Percentiles rank a stretch among this genome's conserved stretches.
Conservation (phyloP, 2,797 vertebrate species). For the Halcyon chelicuti region DNA sequence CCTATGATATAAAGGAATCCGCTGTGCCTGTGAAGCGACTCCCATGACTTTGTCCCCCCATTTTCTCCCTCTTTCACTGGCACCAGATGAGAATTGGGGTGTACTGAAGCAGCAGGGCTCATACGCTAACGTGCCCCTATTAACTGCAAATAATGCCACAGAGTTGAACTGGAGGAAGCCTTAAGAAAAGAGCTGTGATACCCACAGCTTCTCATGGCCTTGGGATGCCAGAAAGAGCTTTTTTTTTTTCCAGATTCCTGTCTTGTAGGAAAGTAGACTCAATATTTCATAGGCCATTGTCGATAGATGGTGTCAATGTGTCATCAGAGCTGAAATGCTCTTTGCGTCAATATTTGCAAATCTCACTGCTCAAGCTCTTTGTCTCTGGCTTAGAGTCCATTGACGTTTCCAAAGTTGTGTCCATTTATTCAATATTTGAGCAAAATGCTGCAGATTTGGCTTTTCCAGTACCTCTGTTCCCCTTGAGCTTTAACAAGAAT, state of each 20-base stretch:
- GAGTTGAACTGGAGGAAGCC: background rate
- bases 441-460: accelerated
- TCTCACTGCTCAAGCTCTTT: background rate
- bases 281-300: background rate
- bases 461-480: background rate
- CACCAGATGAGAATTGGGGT: background rate
- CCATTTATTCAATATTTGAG: background rate
- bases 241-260: background rate
- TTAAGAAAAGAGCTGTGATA: accelerated
- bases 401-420: background rate
- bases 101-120: accelerated
- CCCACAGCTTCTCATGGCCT: background rate
- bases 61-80: background rate
- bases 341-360: background rate
- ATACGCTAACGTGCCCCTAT: background rate
- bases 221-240: background rate
- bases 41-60: accelerated
- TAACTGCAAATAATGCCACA: background rate
- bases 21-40: background rate
- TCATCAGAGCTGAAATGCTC: accelerated
- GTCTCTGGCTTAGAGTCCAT: background rate
- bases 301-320: background rate
- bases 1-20: background rate
- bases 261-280: background rate
- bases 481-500: background rate